phyloP scores from a whole-genome alignment of 2,888 invertebrate species.

The Clusia tigrina region DNA sequence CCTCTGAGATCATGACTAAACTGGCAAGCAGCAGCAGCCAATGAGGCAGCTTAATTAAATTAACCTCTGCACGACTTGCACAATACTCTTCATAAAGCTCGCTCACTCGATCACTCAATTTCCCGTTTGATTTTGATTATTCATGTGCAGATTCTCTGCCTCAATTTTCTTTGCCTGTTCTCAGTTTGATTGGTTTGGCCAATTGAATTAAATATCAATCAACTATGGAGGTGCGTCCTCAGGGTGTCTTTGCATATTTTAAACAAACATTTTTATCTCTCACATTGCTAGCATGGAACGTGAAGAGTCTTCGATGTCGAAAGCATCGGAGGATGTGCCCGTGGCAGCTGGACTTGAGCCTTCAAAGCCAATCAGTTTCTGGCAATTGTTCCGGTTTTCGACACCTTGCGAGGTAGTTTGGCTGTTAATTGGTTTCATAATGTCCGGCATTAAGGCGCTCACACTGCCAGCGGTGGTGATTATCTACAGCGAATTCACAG shows the following conservation, averaged over 20 bases:
- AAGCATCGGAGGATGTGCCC: slow-evolving; percentile 46
- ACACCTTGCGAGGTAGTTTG: slow-evolving; percentile 68
- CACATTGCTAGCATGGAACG: too few relatives aligned
- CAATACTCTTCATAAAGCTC: too few relatives aligned
- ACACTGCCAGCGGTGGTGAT: slow-evolving; percentile 75
- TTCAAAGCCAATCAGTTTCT: slow-evolving; percentile 50
- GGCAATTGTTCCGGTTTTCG: slow-evolving; percentile 67
- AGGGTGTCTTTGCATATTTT: too few relatives aligned
- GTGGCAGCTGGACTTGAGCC: slow-evolving; percentile 50
- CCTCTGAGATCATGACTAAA: slow-evolving; percentile 45
- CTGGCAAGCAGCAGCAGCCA: slow-evolving; percentile 1
- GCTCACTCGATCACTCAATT: too few relatives aligned
- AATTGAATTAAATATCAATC: slow-evolving; percentile 5
- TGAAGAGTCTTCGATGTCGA: slow-evolving; percentile 50
- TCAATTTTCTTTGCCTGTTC: too few relatives aligned
- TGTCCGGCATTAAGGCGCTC: slow-evolving; percentile 70
- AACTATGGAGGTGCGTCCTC: too few relatives aligned
- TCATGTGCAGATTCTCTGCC: slow-evolving; percentile 1
- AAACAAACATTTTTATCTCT: too few relatives aligned
- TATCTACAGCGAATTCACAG: slow-evolving; percentile 77
- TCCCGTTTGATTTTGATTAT: too few relatives aligned
- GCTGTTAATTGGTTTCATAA: slow-evolving; percentile 68
- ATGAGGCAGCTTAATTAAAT: slow-evolving; percentile 46
- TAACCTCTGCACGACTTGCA: slow-evolving; percentile 42
- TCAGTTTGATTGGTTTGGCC: too few relatives aligned